phyloP scores from a whole-genome alignment of 1,140 invertebrate species.

The Lutraria rhynchaena region DNA sequence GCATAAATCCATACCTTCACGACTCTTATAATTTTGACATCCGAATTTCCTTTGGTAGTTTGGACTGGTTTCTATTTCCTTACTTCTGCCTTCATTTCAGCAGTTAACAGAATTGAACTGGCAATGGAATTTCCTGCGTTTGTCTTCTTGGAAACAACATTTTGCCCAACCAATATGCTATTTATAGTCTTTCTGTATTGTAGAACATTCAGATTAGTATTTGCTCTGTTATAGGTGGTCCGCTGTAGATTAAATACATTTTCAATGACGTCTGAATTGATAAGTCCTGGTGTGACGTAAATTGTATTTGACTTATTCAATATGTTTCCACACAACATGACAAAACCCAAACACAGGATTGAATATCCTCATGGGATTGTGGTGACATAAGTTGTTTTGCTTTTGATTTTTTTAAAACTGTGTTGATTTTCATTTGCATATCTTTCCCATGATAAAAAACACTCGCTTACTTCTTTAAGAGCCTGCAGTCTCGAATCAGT shows the following conservation, averaged over 20 bases:
- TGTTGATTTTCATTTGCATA: background rate
- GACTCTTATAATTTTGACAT: no score
- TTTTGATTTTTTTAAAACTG: constrained; percentile 17
- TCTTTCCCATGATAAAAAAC: constrained; percentile 17
- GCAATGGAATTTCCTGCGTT: constrained; percentile 57
- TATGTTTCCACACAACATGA: constrained; percentile 4
- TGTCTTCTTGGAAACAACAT: constrained; percentile 39
- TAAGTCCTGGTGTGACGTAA: constrained; percentile 23
- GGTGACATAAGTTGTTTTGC: constrained; percentile 39
- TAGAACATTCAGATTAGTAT: constrained; percentile 54
- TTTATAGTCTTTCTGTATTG: constrained; percentile 46
- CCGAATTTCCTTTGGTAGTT: no score
- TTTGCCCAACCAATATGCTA: constrained; percentile 48
- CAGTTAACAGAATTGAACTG: no score
- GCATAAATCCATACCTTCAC: no score
- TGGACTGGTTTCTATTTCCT: no score
- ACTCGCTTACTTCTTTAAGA: background rate
- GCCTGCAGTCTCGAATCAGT: constrained; percentile 17
- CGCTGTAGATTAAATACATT: constrained; percentile 59
- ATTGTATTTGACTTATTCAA: background rate
- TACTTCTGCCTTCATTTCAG: no score
- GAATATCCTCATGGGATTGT: constrained; percentile 54
- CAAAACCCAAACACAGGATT: constrained; percentile 40
- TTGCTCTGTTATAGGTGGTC: constrained; percentile 53
- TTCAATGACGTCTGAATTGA: constrained; percentile 61